phyloP scores from a whole-genome alignment of 2,888 invertebrate species.

The Bugula neritina region DNA sequence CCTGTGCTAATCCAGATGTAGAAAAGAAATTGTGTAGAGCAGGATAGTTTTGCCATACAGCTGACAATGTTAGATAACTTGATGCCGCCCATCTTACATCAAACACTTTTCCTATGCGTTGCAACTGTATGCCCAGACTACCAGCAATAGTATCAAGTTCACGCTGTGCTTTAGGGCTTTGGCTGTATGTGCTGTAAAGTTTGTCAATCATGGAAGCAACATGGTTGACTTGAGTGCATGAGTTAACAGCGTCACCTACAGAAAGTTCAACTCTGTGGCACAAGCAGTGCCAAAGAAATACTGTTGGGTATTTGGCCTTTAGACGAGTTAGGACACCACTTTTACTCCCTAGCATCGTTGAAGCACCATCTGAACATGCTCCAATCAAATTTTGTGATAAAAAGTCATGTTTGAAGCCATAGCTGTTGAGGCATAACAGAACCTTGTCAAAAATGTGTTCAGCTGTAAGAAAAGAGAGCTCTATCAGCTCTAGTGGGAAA shows the following conservation, averaged over 20 bases:
- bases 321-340: not conserved
- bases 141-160: not conserved
- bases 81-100: not conserved
- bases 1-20: not conserved
- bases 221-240: not conserved
- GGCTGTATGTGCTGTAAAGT: not conserved
- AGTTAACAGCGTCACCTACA: not conserved
- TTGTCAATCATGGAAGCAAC: not conserved
- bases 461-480: not conserved
- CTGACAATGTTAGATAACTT: not conserved
- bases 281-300: not conserved
- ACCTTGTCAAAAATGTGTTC: not conserved
- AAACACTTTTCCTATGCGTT: not conserved
- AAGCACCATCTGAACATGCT: constrained; percentile 8
- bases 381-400: not conserved
- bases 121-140: not conserved
- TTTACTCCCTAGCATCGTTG: not conserved
- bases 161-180: not conserved
- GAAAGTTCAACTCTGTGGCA: not conserved
- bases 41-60: not conserved
- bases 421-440: not conserved
- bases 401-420: not conserved
- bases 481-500: not conserved
- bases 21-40: not conserved
- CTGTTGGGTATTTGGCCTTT: not conserved